Evolutionary conservation across 2,888 invertebrate genomes (phyloP), one percentile per base, ranked within the genome.

Genomic region (Coecobrya sp.): DNA sequence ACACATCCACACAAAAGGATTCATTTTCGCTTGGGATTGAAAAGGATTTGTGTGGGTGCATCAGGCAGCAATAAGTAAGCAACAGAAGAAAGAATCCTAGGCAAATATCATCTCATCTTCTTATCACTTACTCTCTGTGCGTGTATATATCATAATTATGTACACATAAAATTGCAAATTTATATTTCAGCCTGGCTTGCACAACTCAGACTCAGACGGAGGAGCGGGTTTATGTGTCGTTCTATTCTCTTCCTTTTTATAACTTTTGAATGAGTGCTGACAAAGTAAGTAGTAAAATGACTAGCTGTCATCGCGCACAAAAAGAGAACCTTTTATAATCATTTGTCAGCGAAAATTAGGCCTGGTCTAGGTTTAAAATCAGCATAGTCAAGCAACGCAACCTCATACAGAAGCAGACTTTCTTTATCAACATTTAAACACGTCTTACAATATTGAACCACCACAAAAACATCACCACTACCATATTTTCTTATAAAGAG

Each of bases 311-410:
- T 70, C 65, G 62, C 62, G n/a, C 13, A 81, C 30, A 55, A 81
- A 59, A 76, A 79, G 76, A 76, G 73, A 76, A 86, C 30, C 65
- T 49, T 86, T 76, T 85, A 73, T 85, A 62, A 84, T 65, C 90
- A 85, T 91, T 91, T 91, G 86, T 86, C 79, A 91, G 59, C 62
- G 76, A 76, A 90, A 90, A 85, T 76, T 90, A 65, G 76, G 73
- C 27, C 42, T 84, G 84, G 59, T 89, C 52, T 86, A 1, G 16
- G n/a, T 65, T 68, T 42, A 27, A 36, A 55, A 76, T 19, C 76
- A 68, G n/a, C 22, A 36, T 55, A 13, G 49, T 86, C 45, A 70
- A 36, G 36, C 70, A 82, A 52, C 49, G 82, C 5, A 59, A 22
- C 73, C n/a, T 42, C 13, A 82, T 8, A 30, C n/a, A 30, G 36